phyloP scores from a whole-genome alignment of 2,888 invertebrate species.

The Pristionchus maxplancki region DNA sequence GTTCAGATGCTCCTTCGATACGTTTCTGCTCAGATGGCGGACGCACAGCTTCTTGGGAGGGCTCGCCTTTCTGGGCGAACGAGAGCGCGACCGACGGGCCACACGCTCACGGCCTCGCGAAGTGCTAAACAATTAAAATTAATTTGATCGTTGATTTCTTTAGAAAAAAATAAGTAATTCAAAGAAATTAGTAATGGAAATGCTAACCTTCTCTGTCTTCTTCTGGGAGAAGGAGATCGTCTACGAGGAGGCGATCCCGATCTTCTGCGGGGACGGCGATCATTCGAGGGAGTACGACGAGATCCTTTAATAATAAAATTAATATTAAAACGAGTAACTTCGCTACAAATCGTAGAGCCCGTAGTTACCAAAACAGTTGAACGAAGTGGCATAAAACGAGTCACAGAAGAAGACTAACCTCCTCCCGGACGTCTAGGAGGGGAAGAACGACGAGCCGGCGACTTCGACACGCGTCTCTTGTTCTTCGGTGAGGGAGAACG shows the following conservation, averaged over 20 bases:
- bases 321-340: too few species aligned
- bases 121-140: not conserved
- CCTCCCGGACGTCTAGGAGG: conserved; percentile 20
- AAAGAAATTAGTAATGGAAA: not conserved
- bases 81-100: conserved; percentile 59
- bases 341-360: too few species aligned
- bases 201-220: conserved; percentile 48
- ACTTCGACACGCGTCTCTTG: conserved; percentile 22
- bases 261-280: conserved; percentile 63
- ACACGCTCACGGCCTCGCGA: conserved; percentile 58
- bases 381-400: too few species aligned
- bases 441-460: conserved; percentile 30
- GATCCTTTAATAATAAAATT: not conserved
- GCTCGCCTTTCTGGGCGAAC: conserved; percentile 56
- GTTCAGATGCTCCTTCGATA: conserved; percentile 85
- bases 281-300: conserved; percentile 58
- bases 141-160: too few species aligned
- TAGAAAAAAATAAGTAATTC: not conserved
- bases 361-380: too few species aligned
- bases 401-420: not conserved
- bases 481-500: conserved; percentile 54
- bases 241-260: conserved; percentile 60
- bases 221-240: conserved; percentile 54
- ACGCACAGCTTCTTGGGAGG: conserved; percentile 62
- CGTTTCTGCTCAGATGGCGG: conserved; percentile 65